These are phyloP conservation scores for Gadopsis bispinosus DNA, from an alignment of 2,797 vertebrate genomes.

Conservation along the genomic window DNA sequence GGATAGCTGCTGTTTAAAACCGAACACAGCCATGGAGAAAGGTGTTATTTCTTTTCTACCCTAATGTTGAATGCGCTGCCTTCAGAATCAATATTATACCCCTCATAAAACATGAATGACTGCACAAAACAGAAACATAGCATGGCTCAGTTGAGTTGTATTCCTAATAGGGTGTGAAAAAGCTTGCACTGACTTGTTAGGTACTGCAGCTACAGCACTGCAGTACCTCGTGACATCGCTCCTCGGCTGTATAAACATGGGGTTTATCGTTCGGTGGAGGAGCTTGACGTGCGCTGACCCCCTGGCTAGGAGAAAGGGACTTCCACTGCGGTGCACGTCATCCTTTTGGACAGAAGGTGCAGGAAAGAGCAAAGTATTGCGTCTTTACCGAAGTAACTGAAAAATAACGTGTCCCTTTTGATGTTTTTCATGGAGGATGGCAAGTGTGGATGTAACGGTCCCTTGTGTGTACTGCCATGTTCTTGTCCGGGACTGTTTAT, in stretches of 20 bases:
- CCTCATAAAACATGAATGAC: constrained; percentile 83
- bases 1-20: constrained; percentile 30
- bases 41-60: constrained; percentile 3
- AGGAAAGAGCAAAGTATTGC: constrained; percentile 2
- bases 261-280: constrained; percentile 50
- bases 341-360: constrained; percentile 48
- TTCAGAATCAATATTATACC: constrained; percentile 78
- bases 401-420: constrained; percentile 20
- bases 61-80: constrained; percentile 56
- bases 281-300: constrained; percentile 56
- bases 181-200: constrained; percentile 63
- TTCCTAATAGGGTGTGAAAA: constrained; percentile 80
- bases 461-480: background rate
- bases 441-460: background rate
- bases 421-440: constrained; percentile 47
- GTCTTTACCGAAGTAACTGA: constrained; percentile 38
- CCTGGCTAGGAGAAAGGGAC: constrained; percentile 41
- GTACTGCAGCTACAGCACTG: constrained; percentile 59
- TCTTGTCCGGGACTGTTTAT: constrained; percentile 35
- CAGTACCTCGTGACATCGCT: constrained; percentile 64
- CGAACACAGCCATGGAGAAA: constrained; percentile 34
- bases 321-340: constrained; percentile 58
- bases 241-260: constrained; percentile 44
- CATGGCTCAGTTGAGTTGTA: constrained; percentile 75
- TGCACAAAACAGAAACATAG: constrained; percentile 73